Base-by-base conservation (phyloP, 2,797 vertebrate genomes). In the Rhinatrema bivittatum region DNA sequence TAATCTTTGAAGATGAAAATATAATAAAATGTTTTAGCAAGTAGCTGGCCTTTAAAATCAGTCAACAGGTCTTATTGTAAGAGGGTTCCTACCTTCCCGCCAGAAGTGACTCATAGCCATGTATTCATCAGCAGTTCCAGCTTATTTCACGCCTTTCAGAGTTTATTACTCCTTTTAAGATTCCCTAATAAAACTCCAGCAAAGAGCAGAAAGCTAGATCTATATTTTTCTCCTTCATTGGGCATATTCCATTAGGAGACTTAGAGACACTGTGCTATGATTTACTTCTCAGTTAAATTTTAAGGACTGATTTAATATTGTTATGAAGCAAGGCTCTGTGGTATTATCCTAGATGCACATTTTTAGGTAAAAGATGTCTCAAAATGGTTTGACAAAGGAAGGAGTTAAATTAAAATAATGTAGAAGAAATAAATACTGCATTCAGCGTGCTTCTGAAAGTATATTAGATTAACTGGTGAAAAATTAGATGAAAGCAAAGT, bases 211-310 rank as follows among this genome's bases (percentile, higher is more conserved):
- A 58, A 55, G 35, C 13, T 40, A 22, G 7, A 36, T 5, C 3
- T 16, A 19, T 39, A 42, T 29, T 25, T 25, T 10, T 32, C 40
- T 32, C 28, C 19, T 25, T 49, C 41, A 37, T 22, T 52, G 19
- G 16, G 4, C 62, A 44, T 27, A 50, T 39, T 72, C 81, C 65
- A 53, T 39, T 51, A 50, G 20, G 13, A 40, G 13, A 40, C 38
- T 40, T 35, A 17, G 39, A 69, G 58, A 54, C 9, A 44, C 5
- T 40, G 25, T 32, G 7, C 3, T 32, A 44, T 64, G 33, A 66
- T 65, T 62, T 60, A 60, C 65, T 63, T 25, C 10, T 44, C 49
- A 55, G 37, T 65, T 49, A 61, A 56, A 14, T 43, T 51, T 37
- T 60, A 59, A 68, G 34, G 37, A 46, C 46, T 46, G 46, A 33